Base-by-base conservation (phyloP, 2,113 vertebrate species). In the Prietella phreatophila region DNA sequence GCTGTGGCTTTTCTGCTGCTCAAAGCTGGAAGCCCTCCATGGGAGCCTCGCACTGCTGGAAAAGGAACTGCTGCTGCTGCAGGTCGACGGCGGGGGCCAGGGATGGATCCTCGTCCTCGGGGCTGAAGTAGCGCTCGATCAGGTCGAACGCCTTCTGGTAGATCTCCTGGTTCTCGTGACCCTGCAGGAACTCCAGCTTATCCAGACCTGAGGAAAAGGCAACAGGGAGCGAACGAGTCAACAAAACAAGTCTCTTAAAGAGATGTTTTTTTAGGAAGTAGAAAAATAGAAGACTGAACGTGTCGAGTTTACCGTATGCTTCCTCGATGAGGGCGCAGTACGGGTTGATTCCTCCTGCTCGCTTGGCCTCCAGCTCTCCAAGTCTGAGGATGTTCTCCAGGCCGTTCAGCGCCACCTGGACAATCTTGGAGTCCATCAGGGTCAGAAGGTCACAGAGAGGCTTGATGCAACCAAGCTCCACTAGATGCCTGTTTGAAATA, bases 11-110 rank as follows among this genome's bases (percentile, higher is more conserved):
- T 30, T 55, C 90, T 88, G 88, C 87, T 89, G 91, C 91, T 99
- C 97, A 99, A 94, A 99, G 97, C 96, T 99, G 98, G 95, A 99
- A 99, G 90, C 98, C 97, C 93, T 99, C 98, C 97, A 99, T 98
- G 78, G 98, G 98, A 91, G 97, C 97, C 93, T 99, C 98, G 58
- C 97, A 97, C 94, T 99, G 98, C 94, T 98, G 97, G 95, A 99
- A 99, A 94, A 99, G 98, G 94, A 97, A 99, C 94, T 99, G 98
- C 92, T 99, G 98, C 95, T 99, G 98, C 94, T 94, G 96, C 93
- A 99, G 92, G 91, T 99, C 98, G n/a, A 99, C 98, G 63, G 97
- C 97, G 1, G 98, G 98, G 33, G 96, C 96, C 91, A 99, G 95
- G 88, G 96, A 96, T 78, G 96, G 96, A 91, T 99, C 98, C 91